phyloP scores from a whole-genome alignment of 1,140 invertebrate species.

The Rhynchophorus ferrugineus region DNA sequence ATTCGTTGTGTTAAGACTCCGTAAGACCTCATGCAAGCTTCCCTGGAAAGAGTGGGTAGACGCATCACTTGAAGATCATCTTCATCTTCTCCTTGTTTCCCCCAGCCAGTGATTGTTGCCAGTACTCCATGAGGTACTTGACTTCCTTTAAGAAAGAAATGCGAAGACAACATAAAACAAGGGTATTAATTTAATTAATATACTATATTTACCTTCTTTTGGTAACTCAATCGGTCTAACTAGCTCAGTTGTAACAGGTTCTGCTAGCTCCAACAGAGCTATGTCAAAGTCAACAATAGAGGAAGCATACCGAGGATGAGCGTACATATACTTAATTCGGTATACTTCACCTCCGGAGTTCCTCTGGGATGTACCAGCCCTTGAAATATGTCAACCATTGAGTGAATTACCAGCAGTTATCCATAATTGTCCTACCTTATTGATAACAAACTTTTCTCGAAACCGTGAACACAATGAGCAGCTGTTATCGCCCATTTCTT shows the following conservation, averaged over 20 bases:
- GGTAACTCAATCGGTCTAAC: background rate
- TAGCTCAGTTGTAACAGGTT: background rate
- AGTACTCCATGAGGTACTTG: background rate
- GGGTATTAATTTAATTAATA: background rate
- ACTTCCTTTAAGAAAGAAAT: no score
- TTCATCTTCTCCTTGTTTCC: constrained; percentile 16
- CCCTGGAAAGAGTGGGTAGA: constrained; percentile 37
- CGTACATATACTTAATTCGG: background rate
- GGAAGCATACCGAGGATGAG: background rate
- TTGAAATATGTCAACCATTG: background rate
- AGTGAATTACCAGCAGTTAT: background rate
- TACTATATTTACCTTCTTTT: background rate
- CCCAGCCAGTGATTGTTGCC: constrained; percentile 33
- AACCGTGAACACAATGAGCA: constrained; percentile 6
- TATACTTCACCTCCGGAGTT: background rate
- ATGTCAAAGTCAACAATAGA: background rate
- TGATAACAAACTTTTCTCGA: background rate
- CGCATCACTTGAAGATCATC: constrained; percentile 42
- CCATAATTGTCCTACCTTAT: background rate
- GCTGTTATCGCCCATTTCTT: constrained; percentile 3
- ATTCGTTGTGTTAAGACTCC: constrained; percentile 52
- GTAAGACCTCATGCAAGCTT: constrained; percentile 37
- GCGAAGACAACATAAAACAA: background rate
- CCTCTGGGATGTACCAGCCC: background rate
- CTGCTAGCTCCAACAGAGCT: background rate